A percentile compares a stretch with the other conserved stretches of the same genome.
phyloP scores from a whole-genome alignment of 1,140 invertebrate species.

The Cataglyphis hispanica region DNA sequence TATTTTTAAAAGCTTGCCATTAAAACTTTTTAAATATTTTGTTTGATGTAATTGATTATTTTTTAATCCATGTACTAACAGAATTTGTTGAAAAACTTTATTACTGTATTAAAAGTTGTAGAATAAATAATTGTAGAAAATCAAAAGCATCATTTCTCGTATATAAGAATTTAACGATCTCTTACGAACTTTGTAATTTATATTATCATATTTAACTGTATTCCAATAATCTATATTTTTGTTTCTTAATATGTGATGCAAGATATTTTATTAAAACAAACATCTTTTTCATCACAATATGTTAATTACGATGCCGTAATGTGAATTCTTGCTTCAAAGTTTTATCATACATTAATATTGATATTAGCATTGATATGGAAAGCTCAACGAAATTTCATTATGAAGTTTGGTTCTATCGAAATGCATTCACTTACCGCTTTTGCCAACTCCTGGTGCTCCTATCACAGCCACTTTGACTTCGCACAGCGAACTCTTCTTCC shows the following conservation, averaged over 20 bases:
- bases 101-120: neutral
- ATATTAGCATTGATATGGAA: neutral
- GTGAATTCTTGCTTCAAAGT: neutral
- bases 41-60: neutral
- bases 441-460: conserved; percentile 94
- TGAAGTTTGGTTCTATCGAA: conserved; percentile 12
- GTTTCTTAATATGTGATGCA: neutral
- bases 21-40: conserved; percentile 7
- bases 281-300: neutral
- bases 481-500: conserved; percentile 95
- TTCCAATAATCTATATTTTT: neutral
- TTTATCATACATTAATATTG: conserved; percentile 8
- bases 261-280: neutral
- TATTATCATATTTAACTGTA: neutral
- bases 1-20: neutral
- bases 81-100: neutral
- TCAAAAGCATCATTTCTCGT: neutral
- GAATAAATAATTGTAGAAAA: conserved; percentile 6
- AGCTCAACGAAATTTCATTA: neutral
- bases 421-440: conserved; percentile 91
- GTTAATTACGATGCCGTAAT: neutral
- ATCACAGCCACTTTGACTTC: conserved; percentile 96
- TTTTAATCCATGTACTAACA: neutral
- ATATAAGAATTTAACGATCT: neutral
- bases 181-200: neutral